A percentile compares a stretch with the other conserved stretches of the same genome.
These are phyloP conservation scores for Helicoverpa assulta DNA, from an alignment of 2,888 invertebrate genomes.

Conservation along the genomic window DNA sequence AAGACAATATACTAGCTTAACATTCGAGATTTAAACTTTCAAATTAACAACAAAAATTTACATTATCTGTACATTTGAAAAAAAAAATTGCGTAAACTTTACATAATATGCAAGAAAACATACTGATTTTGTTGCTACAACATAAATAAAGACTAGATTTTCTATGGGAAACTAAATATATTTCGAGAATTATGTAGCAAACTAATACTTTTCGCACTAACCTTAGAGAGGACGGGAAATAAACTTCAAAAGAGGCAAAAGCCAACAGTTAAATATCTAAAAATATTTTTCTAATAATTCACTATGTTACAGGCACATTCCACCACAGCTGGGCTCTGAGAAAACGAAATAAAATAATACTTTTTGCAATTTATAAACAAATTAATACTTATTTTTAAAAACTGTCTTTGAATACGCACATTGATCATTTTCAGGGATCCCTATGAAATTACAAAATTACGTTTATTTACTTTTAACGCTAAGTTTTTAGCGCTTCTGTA, in stretches of 20 bases:
- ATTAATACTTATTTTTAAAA: background rate
- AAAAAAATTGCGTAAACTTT: too few species aligned
- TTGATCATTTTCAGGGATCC: background rate
- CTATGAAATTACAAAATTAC: conserved; percentile 46
- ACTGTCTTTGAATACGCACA: conserved; percentile 20
- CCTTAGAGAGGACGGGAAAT: conserved; percentile 37
- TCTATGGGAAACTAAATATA: background rate
- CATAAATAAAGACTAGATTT: background rate
- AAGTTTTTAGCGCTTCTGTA: conserved; percentile 48
- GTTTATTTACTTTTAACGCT: conserved; percentile 59
- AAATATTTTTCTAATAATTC: background rate
- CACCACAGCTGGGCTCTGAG: background rate
- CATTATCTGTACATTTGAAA: too few species aligned
- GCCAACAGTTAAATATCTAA: conserved; percentile 10
- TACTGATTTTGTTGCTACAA: background rate
- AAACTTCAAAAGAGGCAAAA: background rate
- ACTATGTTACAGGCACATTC: background rate
- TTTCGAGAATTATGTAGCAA: conserved; percentile 12
- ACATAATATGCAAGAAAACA: background rate
- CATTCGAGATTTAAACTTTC: background rate
- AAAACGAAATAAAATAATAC: background rate
- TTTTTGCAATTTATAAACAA: background rate
- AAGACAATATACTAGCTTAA: conserved; percentile 4
- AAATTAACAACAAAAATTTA: too few species aligned
- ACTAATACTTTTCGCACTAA: conserved; percentile 30